A percentile compares a stretch with the other conserved stretches of the same genome.
Conservation (phyloP, 2,888 invertebrate species). For the Sphaerophoria rueppellii region DNA sequence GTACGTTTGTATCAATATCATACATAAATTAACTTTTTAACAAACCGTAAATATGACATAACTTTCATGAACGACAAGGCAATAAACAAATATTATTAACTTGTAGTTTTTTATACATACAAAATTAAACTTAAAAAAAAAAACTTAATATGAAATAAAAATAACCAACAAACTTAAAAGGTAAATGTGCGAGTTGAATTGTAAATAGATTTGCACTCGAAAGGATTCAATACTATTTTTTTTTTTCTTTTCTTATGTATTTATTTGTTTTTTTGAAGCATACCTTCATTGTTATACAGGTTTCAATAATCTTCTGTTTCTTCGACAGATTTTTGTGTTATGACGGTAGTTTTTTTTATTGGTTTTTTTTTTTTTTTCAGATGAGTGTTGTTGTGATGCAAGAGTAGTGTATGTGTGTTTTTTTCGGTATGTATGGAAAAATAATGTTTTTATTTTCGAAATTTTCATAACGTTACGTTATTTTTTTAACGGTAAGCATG, state of each 20-base stretch:
- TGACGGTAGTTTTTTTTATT: constrained; percentile 70
- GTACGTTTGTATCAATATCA: not conserved
- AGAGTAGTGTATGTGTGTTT: constrained; percentile 74
- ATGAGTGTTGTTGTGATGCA: constrained; percentile 72
- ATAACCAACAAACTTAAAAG: constrained; percentile 21
- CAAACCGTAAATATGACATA: constrained; percentile 44
- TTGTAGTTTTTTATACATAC: constrained; percentile 14
- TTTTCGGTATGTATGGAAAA: constrained; percentile 66
- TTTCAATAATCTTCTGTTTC: constrained; percentile 94
- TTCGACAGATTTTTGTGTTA: constrained; percentile 83
- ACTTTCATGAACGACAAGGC: constrained; percentile 25
- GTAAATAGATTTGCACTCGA: constrained; percentile 72
- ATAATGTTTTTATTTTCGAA: constrained; percentile 74
- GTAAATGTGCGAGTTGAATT: constrained; percentile 63
- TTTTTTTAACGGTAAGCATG: constrained; percentile 74
- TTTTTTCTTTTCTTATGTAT: constrained; percentile 24
- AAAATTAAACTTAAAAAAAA: constrained; percentile 4
- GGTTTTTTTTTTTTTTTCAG: constrained; percentile 55
- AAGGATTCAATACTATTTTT: constrained; percentile 43
- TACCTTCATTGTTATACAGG: constrained; percentile 97
- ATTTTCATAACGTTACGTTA: constrained; percentile 73
- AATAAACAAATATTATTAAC: constrained; percentile 15
- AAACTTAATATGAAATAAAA: not conserved
- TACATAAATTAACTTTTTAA: constrained; percentile 31
- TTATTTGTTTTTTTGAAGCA: constrained; percentile 78